Conservation (phyloP, 2,113 vertebrate genomes). For the Lycocorax pyrrhopterus region DNA sequence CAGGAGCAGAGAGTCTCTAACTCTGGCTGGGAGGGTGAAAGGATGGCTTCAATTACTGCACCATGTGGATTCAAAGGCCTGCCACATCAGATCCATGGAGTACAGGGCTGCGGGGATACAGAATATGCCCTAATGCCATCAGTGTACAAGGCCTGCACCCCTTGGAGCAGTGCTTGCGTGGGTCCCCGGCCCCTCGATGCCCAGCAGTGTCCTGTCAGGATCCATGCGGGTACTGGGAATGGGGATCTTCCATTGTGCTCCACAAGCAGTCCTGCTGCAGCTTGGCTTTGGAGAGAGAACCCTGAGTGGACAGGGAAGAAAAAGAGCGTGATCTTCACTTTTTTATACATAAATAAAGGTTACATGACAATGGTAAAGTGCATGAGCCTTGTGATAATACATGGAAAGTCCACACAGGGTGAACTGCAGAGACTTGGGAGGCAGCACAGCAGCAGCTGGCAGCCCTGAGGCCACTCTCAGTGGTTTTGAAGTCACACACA, state of each 20-base stretch:
- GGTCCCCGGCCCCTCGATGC: accelerated
- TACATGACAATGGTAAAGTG: neutral
- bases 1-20: neutral
- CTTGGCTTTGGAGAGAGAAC: neutral
- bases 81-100: neutral
- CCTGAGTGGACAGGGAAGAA: neutral
- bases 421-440: neutral
- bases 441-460: neutral
- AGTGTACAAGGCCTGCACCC: neutral
- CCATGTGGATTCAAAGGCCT: neutral
- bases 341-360: neutral
- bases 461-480: neutral
- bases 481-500: neutral
- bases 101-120: neutral
- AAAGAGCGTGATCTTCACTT: neutral
- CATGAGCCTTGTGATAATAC: neutral
- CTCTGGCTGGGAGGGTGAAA: neutral
- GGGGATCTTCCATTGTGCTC: neutral
- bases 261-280: no score
- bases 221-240: accelerated
- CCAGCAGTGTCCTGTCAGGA: neutral
- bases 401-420: neutral
- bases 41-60: neutral
- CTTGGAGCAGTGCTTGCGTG: accelerated
- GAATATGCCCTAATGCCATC: neutral